These are phyloP conservation scores for Gymnothorax javanicus DNA, from an alignment of 2,797 vertebrate genomes.

Conservation along the genomic window DNA sequence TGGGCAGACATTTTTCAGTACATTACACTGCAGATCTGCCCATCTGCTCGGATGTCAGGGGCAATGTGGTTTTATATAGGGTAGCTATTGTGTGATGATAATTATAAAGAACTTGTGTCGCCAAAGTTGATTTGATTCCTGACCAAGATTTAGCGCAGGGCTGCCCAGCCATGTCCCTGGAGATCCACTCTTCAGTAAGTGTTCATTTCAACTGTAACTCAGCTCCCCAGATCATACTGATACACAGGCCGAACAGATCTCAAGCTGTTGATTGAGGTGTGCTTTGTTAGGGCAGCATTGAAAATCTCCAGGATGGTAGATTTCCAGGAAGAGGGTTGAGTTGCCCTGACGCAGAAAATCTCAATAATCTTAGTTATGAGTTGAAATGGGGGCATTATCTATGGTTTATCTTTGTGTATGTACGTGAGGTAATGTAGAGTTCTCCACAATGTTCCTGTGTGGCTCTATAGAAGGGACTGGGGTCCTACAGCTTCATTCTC, in stretches of 20 bases:
- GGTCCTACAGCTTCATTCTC: slow-evolving; percentile 84
- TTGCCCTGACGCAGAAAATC: too few species aligned
- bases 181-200: too few species aligned
- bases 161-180: too few species aligned
- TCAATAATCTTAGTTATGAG: neutral
- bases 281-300: too few species aligned
- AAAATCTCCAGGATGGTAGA: too few species aligned
- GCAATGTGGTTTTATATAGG: neutral
- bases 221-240: too few species aligned
- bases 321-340: too few species aligned
- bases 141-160: too few species aligned
- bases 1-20: neutral
- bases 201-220: too few species aligned
- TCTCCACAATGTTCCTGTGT: neutral
- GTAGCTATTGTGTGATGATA: neutral
- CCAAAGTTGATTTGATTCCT: neutral
- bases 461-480: slow-evolving; percentile 73
- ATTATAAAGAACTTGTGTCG: neutral
- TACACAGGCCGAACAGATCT: too few species aligned
- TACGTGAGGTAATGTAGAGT: neutral
- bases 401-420: neutral
- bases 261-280: too few species aligned
- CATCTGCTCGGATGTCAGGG: neutral
- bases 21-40: neutral
- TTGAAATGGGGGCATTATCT: slow-evolving; percentile 29